Evolutionary conservation across 2,888 invertebrate species (phyloP).

Genomic region (Tholera decimalis): DNA sequence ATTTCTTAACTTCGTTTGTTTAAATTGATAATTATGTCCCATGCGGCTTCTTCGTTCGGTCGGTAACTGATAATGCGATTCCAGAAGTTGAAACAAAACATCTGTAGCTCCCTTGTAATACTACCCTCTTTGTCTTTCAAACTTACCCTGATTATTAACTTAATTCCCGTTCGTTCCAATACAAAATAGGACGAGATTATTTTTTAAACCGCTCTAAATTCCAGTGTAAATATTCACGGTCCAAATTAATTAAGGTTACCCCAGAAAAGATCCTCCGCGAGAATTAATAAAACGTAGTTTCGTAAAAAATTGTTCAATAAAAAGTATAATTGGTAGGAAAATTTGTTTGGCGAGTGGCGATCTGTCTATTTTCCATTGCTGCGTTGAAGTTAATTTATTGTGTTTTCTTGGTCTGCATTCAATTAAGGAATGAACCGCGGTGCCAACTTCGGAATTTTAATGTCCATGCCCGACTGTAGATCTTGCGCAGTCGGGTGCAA

Average conservation of each 20-base stretch:
- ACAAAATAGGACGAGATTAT: slow-evolving; percentile 29
- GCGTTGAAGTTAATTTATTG: slow-evolving; percentile 58
- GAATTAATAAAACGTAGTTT: slow-evolving; percentile 54
- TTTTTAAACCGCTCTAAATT: slow-evolving; percentile 27
- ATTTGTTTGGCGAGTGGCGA: slow-evolving; percentile 27
- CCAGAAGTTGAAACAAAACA: slow-evolving; percentile 9
- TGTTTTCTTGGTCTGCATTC: slow-evolving; percentile 64
- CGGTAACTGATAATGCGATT: slow-evolving; percentile 25
- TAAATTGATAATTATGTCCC: slow-evolving; percentile 65
- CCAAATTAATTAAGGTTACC: slow-evolving; percentile 61
- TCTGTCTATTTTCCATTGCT: slow-evolving; percentile 47
- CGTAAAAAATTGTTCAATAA: slow-evolving; percentile 48
- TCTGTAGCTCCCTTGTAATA: slow-evolving; percentile 2
- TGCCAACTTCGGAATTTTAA: slow-evolving; percentile 71
- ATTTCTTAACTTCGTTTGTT: slow-evolving; percentile 59
- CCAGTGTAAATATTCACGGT: slow-evolving; percentile 42
- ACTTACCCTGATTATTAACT: slow-evolving; percentile 6
- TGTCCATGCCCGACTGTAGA: slow-evolving; percentile 53
- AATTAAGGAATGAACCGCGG: slow-evolving; percentile 55
- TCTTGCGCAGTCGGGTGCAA: slow-evolving; percentile 37
- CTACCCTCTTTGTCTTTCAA: background rate
- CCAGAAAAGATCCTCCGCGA: slow-evolving; percentile 27
- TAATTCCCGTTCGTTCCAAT: slow-evolving; percentile 8
- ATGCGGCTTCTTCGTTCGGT: slow-evolving; percentile 47
- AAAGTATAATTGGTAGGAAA: slow-evolving; percentile 55